phyloP scores from a whole-genome alignment of 2,113 vertebrate species.

The Marcusenius ussheri region DNA sequence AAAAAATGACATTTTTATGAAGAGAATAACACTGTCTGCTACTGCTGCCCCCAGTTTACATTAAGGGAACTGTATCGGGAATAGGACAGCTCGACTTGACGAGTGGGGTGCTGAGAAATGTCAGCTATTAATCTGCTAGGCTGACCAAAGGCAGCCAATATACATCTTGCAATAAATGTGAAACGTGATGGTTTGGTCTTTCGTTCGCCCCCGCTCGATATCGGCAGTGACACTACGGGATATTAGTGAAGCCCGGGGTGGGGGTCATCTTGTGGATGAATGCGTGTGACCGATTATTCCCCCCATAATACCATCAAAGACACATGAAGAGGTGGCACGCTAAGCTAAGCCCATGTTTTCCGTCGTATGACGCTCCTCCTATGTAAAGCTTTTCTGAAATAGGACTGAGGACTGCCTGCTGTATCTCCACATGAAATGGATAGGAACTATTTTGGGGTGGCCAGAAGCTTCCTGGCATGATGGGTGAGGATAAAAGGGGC shows the following conservation, averaged over 20 bases:
- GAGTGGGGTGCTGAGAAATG: background rate
- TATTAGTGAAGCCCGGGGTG: background rate
- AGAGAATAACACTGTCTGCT: background rate
- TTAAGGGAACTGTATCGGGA: background rate
- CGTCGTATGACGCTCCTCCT: background rate
- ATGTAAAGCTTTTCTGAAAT: background rate
- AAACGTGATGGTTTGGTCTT: background rate
- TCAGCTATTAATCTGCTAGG: background rate
- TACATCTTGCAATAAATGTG: background rate
- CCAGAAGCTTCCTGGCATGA: no score
- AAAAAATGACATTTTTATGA: background rate
- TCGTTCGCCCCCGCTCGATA: background rate
- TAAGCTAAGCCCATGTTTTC: background rate
- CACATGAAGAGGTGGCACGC: background rate
- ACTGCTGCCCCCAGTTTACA: background rate
- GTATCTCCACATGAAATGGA: background rate
- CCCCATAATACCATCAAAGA: background rate
- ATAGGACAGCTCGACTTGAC: background rate
- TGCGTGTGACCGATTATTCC: background rate
- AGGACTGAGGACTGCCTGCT: background rate
- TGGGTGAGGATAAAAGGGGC: background rate
- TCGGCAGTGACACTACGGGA: background rate
- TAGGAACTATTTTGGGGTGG: background rate
- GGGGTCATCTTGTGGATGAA: background rate
- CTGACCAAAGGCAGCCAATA: background rate